Conservation (phyloP, 2,113 vertebrate genomes). For the Zootoca vivipara region DNA sequence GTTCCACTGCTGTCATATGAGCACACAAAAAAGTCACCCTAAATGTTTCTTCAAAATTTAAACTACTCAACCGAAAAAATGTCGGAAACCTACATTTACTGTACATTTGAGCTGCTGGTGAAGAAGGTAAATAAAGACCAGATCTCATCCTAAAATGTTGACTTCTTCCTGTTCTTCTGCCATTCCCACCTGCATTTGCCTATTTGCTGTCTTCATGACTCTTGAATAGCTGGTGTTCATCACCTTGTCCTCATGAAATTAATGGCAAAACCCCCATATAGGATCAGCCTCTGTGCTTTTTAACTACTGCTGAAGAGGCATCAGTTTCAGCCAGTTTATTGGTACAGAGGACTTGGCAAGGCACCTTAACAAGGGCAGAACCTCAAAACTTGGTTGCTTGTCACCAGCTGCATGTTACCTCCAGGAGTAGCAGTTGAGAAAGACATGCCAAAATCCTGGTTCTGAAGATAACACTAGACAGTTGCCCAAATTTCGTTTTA, state of each 20-base stretch:
- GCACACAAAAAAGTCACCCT: background rate
- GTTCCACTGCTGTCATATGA: background rate
- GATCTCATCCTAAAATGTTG: fast-evolving
- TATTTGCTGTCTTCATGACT: background rate
- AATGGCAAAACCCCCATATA: background rate
- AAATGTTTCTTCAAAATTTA: background rate
- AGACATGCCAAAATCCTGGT: fast-evolving
- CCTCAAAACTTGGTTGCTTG: fast-evolving
- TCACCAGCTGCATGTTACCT: background rate
- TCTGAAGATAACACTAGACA: fast-evolving
- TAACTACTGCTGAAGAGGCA: fast-evolving
- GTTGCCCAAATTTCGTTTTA: background rate
- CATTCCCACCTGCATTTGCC: background rate
- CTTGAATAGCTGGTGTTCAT: background rate
- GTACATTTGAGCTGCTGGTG: background rate
- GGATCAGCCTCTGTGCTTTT: background rate
- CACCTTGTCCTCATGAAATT: background rate
- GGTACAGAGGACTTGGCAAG: background rate
- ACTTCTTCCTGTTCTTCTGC: background rate
- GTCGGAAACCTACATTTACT: background rate
- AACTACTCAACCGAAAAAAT: background rate
- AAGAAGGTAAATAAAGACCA: background rate
- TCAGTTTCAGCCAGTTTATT: background rate
- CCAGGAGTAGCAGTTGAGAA: background rate
- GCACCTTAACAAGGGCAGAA: background rate